A percentile compares a stretch with the other conserved stretches of the same genome.
phyloP scores from a whole-genome alignment of 2,113 vertebrate species.

The Paradoxurus hermaphroditus region DNA sequence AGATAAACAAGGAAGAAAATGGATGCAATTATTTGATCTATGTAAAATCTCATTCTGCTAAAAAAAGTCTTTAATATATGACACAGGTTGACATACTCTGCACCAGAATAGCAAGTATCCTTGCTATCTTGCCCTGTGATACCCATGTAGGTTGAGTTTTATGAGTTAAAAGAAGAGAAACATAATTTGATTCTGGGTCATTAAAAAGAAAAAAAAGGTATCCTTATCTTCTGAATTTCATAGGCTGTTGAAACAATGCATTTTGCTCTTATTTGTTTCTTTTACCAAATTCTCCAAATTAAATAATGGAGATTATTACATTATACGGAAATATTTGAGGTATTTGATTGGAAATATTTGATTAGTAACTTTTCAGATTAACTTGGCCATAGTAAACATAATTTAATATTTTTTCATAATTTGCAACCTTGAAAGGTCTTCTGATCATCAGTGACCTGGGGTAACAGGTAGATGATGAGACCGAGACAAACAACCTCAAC shows the following conservation, averaged over 20 bases:
- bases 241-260: not conserved
- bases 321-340: conserved; percentile 9
- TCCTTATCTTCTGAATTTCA: not conserved
- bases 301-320: not conserved
- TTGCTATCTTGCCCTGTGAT: not conserved
- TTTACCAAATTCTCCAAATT: conserved; percentile 22
- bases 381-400: not conserved
- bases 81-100: not conserved
- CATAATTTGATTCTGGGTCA: not conserved
- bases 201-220: not conserved
- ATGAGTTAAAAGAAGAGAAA: not conserved
- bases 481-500: not conserved
- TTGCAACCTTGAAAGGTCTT: not conserved
- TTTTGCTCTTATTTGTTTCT: conserved; percentile 12
- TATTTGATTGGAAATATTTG: not conserved
- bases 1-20: conserved; percentile 43
- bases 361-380: conserved; percentile 30
- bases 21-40: not conserved
- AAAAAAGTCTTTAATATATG: not conserved
- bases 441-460: not conserved
- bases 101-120: not conserved
- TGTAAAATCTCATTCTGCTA: not conserved
- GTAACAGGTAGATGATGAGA: not conserved
- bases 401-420: conserved; percentile 32
- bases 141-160: not conserved